Evolutionary conservation across 2,888 invertebrate genomes (phyloP), one percentile per base, ranked within the genome.

Genomic region (Lycaena phlaeas): DNA sequence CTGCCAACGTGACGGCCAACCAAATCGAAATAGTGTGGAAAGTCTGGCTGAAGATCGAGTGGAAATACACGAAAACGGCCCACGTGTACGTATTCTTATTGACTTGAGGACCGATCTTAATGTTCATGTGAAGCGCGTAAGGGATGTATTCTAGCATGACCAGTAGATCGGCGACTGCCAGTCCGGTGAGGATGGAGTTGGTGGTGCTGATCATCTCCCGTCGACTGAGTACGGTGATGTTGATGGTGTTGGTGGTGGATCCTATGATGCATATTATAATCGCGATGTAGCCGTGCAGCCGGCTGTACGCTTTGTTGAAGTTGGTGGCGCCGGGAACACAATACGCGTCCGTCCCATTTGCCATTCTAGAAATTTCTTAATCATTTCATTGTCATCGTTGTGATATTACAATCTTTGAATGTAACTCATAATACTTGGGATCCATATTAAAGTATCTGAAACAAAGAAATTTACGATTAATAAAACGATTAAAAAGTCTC

Each of bases 141-240:
- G 97, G 96, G 49, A 97, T 92, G 71, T 97, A 97, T 58, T 95
- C 95, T 57, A 97, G 86, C 92, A 97, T 97, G 10, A 97, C 96
- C n/a, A 96, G 87, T 22, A 97, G 87, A 68, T 97, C 97, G 10
- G 97, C 95, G 5, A 96, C 90, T 0, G 97, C 97, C 18, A 95
- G 85, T 3, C 93, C 94, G 0, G 95, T 95, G 27, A 97, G 88
- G 44, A 97, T 95, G 38, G 93, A 90, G 77, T 97, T 97, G 17
- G 96, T 97, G 2, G 97, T 92, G 43, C 95, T 94, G 48, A 88
- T 85, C 96, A 97, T 97, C 70, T 96, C 95, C 18, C 92, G 90
- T 9, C 95, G 89, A 5, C 96, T 93, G 39, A 97, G 86, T 7
- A 97, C 95, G 27, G 93, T 91, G 48, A 97, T 93, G 75, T 97